Conservation (phyloP, 2,888 invertebrate species). For the Mayetiola destructor region DNA sequence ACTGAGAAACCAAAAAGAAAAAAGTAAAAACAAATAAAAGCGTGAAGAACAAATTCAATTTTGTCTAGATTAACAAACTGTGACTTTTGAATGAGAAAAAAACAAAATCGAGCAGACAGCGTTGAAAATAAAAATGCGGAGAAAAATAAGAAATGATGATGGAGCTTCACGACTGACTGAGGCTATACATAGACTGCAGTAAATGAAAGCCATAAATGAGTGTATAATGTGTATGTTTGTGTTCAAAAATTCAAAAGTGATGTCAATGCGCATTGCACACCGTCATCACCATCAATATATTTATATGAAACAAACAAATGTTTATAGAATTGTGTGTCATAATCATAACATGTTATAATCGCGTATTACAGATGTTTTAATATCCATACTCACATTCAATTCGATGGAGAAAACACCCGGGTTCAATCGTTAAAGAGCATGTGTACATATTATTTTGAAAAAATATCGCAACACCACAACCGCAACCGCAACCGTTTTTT, state of each 20-base stretch:
- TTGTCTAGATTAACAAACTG: not conserved
- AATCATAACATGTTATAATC: constrained; percentile 2
- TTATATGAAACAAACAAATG: too few species aligned
- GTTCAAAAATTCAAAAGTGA: not conserved
- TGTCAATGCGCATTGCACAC: constrained; percentile 4
- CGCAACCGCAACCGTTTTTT: too few species aligned
- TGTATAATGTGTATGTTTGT: not conserved
- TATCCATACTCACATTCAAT: too few species aligned
- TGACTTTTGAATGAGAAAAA: not conserved
- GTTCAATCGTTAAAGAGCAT: too few species aligned
- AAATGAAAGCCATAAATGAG: not conserved
- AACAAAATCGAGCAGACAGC: too few species aligned
- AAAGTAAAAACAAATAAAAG: constrained; percentile 7
- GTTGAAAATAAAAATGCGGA: not conserved
- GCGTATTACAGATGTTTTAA: constrained; percentile 7
- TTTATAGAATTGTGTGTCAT: constrained; percentile 7
- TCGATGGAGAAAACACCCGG: too few species aligned
- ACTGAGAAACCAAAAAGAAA: too few species aligned
- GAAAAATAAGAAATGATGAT: not conserved
- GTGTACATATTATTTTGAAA: too few species aligned
- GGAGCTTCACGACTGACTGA: not conserved
- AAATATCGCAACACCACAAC: too few species aligned
- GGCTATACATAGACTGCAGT: not conserved
- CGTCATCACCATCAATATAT: not conserved
- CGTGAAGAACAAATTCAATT: constrained; percentile 2